Evolutionary conservation across 2,888 invertebrate species (phyloP).

Genomic region (Drosophila putrida): DNA sequence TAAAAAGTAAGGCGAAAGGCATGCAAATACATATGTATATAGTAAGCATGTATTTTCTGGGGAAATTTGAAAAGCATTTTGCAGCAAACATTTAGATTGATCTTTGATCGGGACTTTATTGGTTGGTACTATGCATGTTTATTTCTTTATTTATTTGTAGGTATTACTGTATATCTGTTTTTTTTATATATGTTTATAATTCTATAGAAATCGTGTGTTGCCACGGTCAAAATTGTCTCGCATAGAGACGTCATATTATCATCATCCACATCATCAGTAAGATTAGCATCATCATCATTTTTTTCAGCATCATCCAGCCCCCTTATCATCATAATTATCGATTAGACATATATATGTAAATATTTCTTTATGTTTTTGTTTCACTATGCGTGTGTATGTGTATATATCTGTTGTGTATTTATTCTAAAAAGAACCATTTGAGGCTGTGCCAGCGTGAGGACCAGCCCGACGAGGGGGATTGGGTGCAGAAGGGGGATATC

Average conservation of each 20-base stretch:
- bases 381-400: constrained; percentile 19
- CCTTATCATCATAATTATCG: constrained; percentile 42
- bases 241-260: constrained; percentile 34
- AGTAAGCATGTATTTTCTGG: constrained; percentile 1
- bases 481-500: neutral
- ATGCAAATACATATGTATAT: constrained; percentile 27
- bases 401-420: constrained; percentile 31
- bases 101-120: constrained; percentile 48
- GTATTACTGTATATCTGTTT: constrained; percentile 42
- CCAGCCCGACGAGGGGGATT: constrained; percentile 43
- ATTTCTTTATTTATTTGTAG: constrained; percentile 38
- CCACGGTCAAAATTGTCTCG: constrained; percentile 26
- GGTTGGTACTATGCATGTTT: constrained; percentile 52
- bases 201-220: constrained; percentile 53
- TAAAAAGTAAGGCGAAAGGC: constrained; percentile 12
- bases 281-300: constrained; percentile 11
- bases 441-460: constrained; percentile 50
- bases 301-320: constrained; percentile 45
- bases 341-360: constrained; percentile 29
- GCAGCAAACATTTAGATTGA: constrained; percentile 10
- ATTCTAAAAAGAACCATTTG: constrained; percentile 52
- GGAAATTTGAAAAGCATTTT: constrained; percentile 24
- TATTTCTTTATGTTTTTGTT: constrained; percentile 12
- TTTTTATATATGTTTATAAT: constrained; percentile 32
- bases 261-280: constrained; percentile 18